phyloP scores from a whole-genome alignment of 1,140 invertebrate species.

The Sarcophaga peregrina region DNA sequence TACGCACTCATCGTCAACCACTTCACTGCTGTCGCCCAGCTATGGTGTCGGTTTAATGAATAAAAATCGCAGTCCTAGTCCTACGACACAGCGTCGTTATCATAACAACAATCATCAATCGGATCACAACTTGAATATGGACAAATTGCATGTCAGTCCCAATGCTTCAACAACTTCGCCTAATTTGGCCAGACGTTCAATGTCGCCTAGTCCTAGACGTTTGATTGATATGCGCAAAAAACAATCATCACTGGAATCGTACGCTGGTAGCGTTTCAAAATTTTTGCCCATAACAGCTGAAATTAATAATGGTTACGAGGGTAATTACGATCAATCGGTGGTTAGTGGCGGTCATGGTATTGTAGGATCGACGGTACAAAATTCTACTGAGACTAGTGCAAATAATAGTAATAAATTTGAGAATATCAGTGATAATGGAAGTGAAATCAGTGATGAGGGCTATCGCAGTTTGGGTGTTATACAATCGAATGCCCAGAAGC shows the following conservation, averaged over 20 bases:
- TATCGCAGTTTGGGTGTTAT: slow-evolving; percentile 83
- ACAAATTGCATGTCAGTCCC: slow-evolving; percentile 24
- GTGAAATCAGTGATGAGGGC: slow-evolving; percentile 88
- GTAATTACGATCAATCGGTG: slow-evolving; percentile 45
- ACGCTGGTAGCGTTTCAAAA: slow-evolving; percentile 52
- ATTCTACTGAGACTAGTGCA: slow-evolving; percentile 10
- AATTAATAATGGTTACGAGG: slow-evolving; percentile 31
- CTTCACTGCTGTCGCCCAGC: slow-evolving; percentile 46
- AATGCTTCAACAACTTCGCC: slow-evolving; percentile 43
- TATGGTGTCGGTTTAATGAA: slow-evolving; percentile 45
- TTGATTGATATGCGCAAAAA: slow-evolving; percentile 63
- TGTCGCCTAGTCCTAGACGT: slow-evolving; percentile 67
- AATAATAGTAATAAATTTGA: slow-evolving; percentile 62
- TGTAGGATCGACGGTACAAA: neutral
- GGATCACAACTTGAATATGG: slow-evolving; percentile 20
- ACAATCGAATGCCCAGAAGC: slow-evolving; percentile 72
- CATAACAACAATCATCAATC: slow-evolving; percentile 16
- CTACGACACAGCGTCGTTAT: slow-evolving; percentile 61
- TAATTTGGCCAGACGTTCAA: slow-evolving; percentile 54
- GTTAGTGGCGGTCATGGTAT: neutral
- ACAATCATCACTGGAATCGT: slow-evolving; percentile 57
- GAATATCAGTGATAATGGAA: slow-evolving; percentile 83
- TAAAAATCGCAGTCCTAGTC: slow-evolving; percentile 69
- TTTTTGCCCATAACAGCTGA: slow-evolving; percentile 50
- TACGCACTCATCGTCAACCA: slow-evolving; percentile 39